phyloP scores from a whole-genome alignment of 2,113 vertebrate genomes.

The Rafetus swinhoei region DNA sequence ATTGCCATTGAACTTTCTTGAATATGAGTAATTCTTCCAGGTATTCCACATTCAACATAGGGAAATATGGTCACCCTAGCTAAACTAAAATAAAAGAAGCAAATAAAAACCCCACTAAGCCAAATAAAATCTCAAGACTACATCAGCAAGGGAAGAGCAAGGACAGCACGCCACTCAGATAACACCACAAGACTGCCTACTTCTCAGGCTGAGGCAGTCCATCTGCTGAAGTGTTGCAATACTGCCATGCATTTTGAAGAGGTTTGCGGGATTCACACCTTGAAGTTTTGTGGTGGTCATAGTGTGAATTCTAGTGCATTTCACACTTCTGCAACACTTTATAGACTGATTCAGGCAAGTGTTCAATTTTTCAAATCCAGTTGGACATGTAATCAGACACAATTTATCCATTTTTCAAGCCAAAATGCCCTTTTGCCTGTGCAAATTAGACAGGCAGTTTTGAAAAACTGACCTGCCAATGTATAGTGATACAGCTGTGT shows the following conservation, averaged over 20 bases:
- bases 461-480: neutral
- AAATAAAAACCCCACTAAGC: neutral
- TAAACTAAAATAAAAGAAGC: neutral
- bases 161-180: neutral
- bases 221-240: neutral
- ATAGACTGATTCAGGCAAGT: neutral
- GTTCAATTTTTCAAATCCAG: neutral
- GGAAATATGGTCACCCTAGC: neutral
- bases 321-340: neutral
- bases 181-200: neutral
- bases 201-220: neutral
- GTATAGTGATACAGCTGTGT: neutral
- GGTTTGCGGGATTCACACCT: neutral
- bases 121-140: neutral
- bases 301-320: neutral
- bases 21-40: no score
- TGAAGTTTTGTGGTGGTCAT: neutral
- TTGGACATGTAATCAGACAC: neutral
- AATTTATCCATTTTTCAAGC: neutral
- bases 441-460: neutral
- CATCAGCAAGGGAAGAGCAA: neutral
- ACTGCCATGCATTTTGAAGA: neutral
- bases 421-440: neutral
- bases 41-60: no score
- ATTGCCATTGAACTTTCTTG: no score